Percentiles rank a stretch among this genome's conserved stretches.
Evolutionary conservation across 2,888 invertebrate species (phyloP).

Genomic region (Zonitis immaculata): DNA sequence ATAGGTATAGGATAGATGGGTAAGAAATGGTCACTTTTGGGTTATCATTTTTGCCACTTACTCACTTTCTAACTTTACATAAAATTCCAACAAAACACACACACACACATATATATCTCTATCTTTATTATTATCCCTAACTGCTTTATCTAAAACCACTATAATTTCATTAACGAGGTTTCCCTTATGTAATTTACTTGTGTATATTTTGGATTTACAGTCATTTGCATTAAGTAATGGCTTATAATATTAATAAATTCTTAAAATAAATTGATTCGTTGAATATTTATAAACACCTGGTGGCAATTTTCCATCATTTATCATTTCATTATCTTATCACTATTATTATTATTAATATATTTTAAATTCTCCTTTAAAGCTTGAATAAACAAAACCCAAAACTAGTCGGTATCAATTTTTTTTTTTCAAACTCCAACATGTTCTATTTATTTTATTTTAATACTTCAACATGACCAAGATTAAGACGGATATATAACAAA

Average conservation of each 20-base stretch:
- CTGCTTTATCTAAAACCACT: neutral
- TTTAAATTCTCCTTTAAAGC: too few relatives aligned
- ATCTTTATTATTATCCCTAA: neutral
- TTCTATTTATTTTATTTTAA: too few relatives aligned
- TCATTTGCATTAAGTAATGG: constrained; percentile 20
- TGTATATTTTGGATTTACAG: constrained; percentile 19
- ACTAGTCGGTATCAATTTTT: too few relatives aligned
- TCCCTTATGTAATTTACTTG: constrained; percentile 20
- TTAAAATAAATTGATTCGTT: constrained; percentile 14
- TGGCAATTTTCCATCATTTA: neutral
- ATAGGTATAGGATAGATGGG: too few relatives aligned
- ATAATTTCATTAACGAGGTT: constrained; percentile 18
- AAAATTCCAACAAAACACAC: constrained; percentile 8
- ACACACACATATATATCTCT: neutral
- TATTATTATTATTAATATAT: neutral
- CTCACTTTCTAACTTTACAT: constrained; percentile 19
- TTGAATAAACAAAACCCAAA: too few relatives aligned
- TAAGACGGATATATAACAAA: too few relatives aligned
- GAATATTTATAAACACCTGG: constrained; percentile 13
- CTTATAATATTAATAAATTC: constrained; percentile 15
- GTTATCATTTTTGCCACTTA: constrained; percentile 17
- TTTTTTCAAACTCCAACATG: too few relatives aligned
- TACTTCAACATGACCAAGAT: too few relatives aligned
- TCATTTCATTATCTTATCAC: neutral
- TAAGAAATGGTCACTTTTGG: constrained; percentile 17